phyloP scores from a whole-genome alignment of 2,113 vertebrate species.

The Leucosticte australis region DNA sequence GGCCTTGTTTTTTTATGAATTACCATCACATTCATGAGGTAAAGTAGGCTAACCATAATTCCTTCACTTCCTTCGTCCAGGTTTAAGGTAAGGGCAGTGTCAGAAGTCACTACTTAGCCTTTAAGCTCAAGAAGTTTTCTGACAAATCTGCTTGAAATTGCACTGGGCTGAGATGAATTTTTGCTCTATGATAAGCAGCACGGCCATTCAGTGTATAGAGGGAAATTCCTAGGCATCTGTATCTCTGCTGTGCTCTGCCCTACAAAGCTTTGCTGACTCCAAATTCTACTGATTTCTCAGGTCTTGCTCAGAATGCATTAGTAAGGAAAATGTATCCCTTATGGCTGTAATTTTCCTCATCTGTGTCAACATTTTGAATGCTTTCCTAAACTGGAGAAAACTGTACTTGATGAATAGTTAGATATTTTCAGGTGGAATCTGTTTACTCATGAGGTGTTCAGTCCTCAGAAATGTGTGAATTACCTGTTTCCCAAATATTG shows the following conservation, averaged over 20 bases:
- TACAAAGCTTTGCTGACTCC: neutral
- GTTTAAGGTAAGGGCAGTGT: neutral
- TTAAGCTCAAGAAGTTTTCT: neutral
- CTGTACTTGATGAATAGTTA: neutral
- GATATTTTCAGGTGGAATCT: neutral
- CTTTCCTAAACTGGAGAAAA: neutral
- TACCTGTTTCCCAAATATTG: neutral
- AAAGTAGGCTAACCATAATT: neutral
- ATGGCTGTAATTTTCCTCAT: neutral
- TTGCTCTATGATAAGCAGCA: neutral
- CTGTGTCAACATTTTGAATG: neutral
- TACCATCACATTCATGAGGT: neutral
- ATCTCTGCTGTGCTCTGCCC: neutral
- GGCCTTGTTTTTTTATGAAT: neutral
- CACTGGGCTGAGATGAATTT: neutral
- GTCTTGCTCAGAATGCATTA: neutral
- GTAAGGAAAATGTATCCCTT: neutral
- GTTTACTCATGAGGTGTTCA: neutral
- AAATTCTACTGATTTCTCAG: neutral
- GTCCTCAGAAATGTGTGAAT: neutral
- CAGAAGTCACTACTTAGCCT: neutral
- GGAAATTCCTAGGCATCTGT: neutral
- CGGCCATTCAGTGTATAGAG: neutral
- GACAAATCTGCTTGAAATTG: neutral
- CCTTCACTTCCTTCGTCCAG: neutral